phyloP scores from a whole-genome alignment of 2,888 invertebrate genomes.

The Prionchulus punctatus region DNA sequence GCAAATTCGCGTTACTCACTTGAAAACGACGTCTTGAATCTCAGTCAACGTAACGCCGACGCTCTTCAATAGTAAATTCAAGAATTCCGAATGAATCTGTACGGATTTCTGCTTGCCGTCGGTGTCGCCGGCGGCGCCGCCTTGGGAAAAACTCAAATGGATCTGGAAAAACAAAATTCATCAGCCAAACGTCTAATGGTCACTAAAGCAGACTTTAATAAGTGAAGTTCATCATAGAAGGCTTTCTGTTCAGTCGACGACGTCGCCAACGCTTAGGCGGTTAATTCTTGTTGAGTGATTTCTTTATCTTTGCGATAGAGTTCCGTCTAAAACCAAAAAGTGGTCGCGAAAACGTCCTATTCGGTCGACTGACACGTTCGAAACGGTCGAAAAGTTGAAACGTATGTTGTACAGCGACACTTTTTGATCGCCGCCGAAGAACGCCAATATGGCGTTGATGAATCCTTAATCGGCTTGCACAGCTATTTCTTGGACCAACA shows the following conservation, averaged over 20 bases:
- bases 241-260: constrained; percentile 70
- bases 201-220: constrained; percentile 52
- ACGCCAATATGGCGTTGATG: constrained; percentile 49
- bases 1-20: constrained; percentile 44
- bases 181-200: background rate
- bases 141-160: constrained; percentile 88
- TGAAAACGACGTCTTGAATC: constrained; percentile 92
- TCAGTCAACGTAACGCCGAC: constrained; percentile 94
- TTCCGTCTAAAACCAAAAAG: constrained; percentile 43
- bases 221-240: constrained; percentile 86
- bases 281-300: constrained; percentile 52
- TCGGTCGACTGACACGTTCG: background rate
- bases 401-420: background rate
- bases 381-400: no score
- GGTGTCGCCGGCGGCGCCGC: constrained; percentile 44
- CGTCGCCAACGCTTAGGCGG: constrained; percentile 56
- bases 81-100: constrained; percentile 40
- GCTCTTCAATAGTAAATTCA: constrained; percentile 77
- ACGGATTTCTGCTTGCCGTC: constrained; percentile 23
- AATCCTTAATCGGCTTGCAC: constrained; percentile 83
- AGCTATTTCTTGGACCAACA: constrained; percentile 89
- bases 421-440: constrained; percentile 2
- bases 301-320: constrained; percentile 55
- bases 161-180: constrained; percentile 42
- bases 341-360: background rate